Conservation (phyloP, 2,797 vertebrate genomes). For the Acridotheres tristis region DNA sequence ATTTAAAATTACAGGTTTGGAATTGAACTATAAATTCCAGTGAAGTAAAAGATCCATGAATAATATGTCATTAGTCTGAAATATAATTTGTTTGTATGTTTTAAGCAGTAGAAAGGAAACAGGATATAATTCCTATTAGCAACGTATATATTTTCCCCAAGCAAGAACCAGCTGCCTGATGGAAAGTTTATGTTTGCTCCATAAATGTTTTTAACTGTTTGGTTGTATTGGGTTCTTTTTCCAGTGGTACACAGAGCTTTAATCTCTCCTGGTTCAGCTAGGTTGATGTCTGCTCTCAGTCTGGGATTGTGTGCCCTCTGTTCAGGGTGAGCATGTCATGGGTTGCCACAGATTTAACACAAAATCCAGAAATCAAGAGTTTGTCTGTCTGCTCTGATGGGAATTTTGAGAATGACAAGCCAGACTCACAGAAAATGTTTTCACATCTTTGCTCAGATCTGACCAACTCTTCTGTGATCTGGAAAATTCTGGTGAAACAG, state of each 20-base stretch:
- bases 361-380: not conserved
- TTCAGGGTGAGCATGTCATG: not conserved
- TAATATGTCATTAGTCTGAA: conserved; percentile 47
- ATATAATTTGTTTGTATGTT: conserved; percentile 61
- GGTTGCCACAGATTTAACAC: not conserved
- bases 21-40: conserved; percentile 50
- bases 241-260: not conserved
- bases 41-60: conserved; percentile 48
- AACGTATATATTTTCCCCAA: conserved; percentile 44
- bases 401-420: not conserved
- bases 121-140: conserved; percentile 32
- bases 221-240: not conserved
- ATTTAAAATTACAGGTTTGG: conserved; percentile 55
- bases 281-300: not conserved
- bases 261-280: not conserved
- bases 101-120: conserved; percentile 51
- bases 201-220: conserved; percentile 46
- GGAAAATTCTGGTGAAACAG: not conserved
- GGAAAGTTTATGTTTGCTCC: conserved; percentile 43
- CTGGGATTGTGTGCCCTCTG: not conserved
- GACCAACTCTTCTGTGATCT: not conserved
- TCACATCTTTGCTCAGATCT: not conserved
- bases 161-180: conserved; percentile 38
- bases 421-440: not conserved
- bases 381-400: not conserved